Conservation (phyloP, 2,113 vertebrate species). For the Struthidea cinerea region DNA sequence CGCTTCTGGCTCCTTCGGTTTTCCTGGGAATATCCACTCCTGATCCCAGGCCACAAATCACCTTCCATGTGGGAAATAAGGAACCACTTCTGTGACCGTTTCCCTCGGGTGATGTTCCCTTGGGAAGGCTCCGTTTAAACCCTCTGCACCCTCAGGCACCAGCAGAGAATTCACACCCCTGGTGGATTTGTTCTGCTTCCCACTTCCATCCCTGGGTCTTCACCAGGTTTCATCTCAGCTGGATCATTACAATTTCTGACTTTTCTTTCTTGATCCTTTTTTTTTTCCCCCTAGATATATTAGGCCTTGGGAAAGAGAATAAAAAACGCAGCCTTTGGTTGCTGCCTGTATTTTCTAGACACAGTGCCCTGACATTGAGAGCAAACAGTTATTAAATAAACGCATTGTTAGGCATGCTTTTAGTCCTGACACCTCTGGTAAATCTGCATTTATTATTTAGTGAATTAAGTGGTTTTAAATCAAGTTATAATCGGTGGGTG, state of each 20-base stretch:
- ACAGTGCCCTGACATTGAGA: slow-evolving; percentile 45
- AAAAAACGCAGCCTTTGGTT: not conserved
- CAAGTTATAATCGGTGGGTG: slow-evolving; percentile 46
- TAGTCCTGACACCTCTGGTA: slow-evolving; percentile 56
- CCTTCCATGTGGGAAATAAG: accelerated
- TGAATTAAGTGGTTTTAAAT: slow-evolving; percentile 63
- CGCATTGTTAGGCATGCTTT: slow-evolving; percentile 58
- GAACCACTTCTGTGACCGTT: accelerated
- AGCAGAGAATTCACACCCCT: not conserved
- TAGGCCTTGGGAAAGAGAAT: not conserved
- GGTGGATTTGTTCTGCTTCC: not conserved
- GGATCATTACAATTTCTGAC: not conserved
- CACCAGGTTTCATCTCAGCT: not conserved
- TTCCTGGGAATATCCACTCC: not conserved
- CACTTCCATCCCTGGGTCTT: not conserved
- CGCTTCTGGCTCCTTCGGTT: not conserved
- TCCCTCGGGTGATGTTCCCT: not conserved
- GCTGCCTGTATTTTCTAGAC: slow-evolving; percentile 15
- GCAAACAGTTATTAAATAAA: slow-evolving; percentile 58
- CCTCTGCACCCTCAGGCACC: not conserved
- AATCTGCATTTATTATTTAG: slow-evolving; percentile 63
- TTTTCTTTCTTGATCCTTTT: not conserved
- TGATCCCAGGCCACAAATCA: accelerated
- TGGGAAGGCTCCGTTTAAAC: not conserved
- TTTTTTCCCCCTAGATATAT: not conserved